phyloP scores from a whole-genome alignment of 2,888 invertebrate genomes.

The Zonitis immaculata region DNA sequence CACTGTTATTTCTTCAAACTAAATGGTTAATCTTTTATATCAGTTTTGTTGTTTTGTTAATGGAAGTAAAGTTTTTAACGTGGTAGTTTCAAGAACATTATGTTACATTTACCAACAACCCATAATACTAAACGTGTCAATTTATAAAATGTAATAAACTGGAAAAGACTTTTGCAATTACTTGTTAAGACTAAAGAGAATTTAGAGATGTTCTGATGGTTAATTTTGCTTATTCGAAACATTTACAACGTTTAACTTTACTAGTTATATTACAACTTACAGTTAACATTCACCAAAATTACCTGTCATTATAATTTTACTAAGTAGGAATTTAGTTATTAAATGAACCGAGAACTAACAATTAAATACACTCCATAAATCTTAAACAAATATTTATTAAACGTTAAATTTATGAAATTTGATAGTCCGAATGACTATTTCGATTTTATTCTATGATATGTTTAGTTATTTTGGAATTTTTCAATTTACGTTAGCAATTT shows the following conservation, averaged over 20 bases:
- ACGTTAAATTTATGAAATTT: neutral
- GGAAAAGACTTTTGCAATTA: constrained; percentile 48
- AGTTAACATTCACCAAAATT: constrained; percentile 31
- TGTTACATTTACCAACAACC: constrained; percentile 28
- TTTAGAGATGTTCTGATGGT: constrained; percentile 24
- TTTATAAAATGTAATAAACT: constrained; percentile 47
- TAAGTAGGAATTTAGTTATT: constrained; percentile 34
- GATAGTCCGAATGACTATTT: too few species aligned
- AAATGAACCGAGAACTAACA: constrained; percentile 36
- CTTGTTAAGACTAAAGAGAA: constrained; percentile 21
- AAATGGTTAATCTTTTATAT: too few species aligned
- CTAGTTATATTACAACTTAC: constrained; percentile 1
- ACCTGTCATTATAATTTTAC: constrained; percentile 40
- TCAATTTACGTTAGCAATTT: too few species aligned
- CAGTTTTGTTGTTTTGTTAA: too few species aligned
- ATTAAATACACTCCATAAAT: too few species aligned
- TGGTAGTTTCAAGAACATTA: constrained; percentile 19
- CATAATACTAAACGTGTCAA: constrained; percentile 46
- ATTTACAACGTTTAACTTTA: constrained; percentile 23
- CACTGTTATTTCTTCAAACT: too few species aligned
- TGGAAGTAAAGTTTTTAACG: constrained; percentile 34
- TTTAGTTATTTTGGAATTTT: too few species aligned
- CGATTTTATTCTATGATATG: too few species aligned
- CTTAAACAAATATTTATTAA: too few species aligned
- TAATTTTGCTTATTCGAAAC: constrained; percentile 31